Base-by-base conservation (phyloP, 2,888 invertebrate species). In the Cepaea hortensis region DNA sequence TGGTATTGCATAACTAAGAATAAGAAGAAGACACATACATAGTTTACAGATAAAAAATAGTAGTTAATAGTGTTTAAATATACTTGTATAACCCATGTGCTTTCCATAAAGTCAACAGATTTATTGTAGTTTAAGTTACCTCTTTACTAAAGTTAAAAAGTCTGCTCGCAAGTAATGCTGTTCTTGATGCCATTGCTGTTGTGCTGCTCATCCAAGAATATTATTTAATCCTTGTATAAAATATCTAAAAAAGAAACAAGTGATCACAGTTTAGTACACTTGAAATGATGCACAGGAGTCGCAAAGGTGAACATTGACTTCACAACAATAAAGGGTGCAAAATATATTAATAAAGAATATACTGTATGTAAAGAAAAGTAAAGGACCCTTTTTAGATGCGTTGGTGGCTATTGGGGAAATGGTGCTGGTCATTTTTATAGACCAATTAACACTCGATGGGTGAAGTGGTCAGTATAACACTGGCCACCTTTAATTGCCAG, bases 151-250 rank as follows among this genome's bases (percentile, higher is more conserved):
- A 62, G 7, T 62, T 61, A 35, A 62, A 62, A 35, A 79, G 35
- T 50, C 48, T 81, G 48, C 70, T 70, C 7, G 81, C 70, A 3
- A 50, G 20, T 81, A 70, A 70, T n/a, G 81, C 48, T 70, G 81
- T 68, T 81, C 81, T 81, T 20, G 81, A 55, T 68, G 68, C 68
- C 20, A 48, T 61, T 46, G 48, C n/a, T 68, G 65, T 46, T 9
- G 11, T 46, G 55, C 20, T 77, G 3, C 35, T 62, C 13, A 55
- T 55, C n/a, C 77, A 77, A 9, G 9, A 3, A 79, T 35, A 46
- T 62, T 62, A 61, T 76, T 61, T 9, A 61, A 61, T 13, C 4
- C 18, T 35, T 61, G 61, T 79, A 9, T 15, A 35, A 79, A 18
- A 20, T 62, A 4, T 5, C 77, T 77, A 48, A 20, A 77, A 35